A percentile compares a stretch with the other conserved stretches of the same genome.
phyloP scores from a whole-genome alignment of 2,888 invertebrate genomes.

The Antitype chi region DNA sequence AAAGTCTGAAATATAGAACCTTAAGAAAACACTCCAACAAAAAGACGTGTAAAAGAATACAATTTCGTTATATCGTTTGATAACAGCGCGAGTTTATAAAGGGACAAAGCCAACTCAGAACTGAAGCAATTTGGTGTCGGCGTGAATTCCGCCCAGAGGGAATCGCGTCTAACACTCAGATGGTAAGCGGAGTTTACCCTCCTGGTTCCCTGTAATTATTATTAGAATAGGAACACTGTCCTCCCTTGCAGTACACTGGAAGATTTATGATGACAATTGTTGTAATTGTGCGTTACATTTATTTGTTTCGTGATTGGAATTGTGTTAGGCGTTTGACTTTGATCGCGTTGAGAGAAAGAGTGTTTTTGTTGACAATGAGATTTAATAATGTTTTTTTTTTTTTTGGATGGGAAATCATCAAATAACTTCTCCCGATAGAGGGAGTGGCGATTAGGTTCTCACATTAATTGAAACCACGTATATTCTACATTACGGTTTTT shows the following conservation, averaged over 20 bases:
- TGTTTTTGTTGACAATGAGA: too few relatives aligned
- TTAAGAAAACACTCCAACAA: not conserved
- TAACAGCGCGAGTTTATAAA: slow-evolving; percentile 51
- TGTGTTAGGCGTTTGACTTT: slow-evolving; percentile 10
- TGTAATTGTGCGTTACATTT: slow-evolving; percentile 59
- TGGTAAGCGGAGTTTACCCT: slow-evolving; percentile 54
- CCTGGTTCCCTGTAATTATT: slow-evolving; percentile 63
- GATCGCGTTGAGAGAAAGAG: not conserved
- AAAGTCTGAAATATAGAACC: not conserved
- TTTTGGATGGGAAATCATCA: too few relatives aligned
- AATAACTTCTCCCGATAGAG: too few relatives aligned
- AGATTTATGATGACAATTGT: slow-evolving; percentile 63
- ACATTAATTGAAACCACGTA: too few relatives aligned
- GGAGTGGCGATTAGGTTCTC: too few relatives aligned
- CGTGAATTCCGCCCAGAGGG: slow-evolving; percentile 62
- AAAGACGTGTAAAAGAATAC: slow-evolving; percentile 33
- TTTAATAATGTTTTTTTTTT: too few relatives aligned
- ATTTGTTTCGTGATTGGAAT: slow-evolving; percentile 30
- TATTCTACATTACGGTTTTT: too few relatives aligned
- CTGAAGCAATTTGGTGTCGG: slow-evolving; percentile 58
- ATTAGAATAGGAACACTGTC: slow-evolving; percentile 67
- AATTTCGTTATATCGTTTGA: slow-evolving; percentile 46
- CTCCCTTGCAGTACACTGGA: slow-evolving; percentile 64
- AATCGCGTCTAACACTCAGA: slow-evolving; percentile 53
- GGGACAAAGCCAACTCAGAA: slow-evolving; percentile 53